Evolutionary conservation across 2,113 vertebrate genomes (phyloP).

Genomic region (Panurus biarmicus): DNA sequence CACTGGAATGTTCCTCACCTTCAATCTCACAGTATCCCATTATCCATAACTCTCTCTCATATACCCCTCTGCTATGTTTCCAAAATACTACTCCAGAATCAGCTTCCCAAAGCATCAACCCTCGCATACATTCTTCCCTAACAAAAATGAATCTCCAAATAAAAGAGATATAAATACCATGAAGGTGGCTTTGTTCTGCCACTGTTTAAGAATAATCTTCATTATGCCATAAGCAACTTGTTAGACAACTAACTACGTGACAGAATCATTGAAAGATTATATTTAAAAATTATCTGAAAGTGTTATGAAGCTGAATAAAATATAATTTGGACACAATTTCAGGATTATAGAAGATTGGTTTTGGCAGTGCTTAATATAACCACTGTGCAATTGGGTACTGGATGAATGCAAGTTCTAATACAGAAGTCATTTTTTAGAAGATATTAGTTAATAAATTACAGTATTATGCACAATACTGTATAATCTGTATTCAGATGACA

Average conservation of each 20-base stretch:
- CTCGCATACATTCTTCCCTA: neutral
- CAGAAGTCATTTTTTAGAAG: neutral
- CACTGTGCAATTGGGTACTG: neutral
- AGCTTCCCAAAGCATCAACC: neutral
- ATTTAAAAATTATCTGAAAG: slow-evolving; percentile 22
- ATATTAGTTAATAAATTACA: neutral
- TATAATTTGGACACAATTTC: neutral
- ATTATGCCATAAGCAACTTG: neutral
- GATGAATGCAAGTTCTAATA: neutral
- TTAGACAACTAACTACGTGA: slow-evolving; percentile 35
- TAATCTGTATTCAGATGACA: neutral
- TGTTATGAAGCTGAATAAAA: neutral
- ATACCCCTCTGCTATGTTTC: neutral
- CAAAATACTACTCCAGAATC: neutral
- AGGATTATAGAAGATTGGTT: neutral
- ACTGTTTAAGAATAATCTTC: neutral
- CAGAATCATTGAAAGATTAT: slow-evolving; percentile 7
- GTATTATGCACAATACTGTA: neutral
- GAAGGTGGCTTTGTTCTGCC: neutral
- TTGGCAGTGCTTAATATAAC: neutral
- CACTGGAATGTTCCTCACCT: neutral
- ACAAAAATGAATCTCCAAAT: neutral
- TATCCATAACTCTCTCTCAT: neutral
- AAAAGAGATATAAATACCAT: neutral
- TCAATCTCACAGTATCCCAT: neutral